phyloP scores from a whole-genome alignment of 2,888 invertebrate genomes.

The Acanthosepion lycidas region DNA sequence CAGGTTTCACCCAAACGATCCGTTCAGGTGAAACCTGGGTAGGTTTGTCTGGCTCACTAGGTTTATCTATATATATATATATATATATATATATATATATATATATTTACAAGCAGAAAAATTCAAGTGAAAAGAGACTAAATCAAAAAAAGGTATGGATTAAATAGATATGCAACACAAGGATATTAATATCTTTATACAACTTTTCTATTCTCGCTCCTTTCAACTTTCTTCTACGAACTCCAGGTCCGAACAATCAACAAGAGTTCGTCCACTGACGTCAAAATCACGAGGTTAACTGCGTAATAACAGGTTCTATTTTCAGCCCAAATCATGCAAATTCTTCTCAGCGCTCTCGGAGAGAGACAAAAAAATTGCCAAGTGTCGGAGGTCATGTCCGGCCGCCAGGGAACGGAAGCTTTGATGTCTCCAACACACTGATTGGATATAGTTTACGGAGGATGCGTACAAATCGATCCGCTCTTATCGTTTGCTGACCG shows the following conservation, averaged over 20 bases:
- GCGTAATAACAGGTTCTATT: slow-evolving; percentile 3
- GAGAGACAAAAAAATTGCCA: background rate
- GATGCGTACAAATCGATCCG: background rate
- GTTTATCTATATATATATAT: too few species aligned
- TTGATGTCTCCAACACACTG: background rate
- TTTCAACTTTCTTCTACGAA: background rate
- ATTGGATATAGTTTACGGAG: background rate
- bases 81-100: too few species aligned
- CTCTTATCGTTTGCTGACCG: background rate
- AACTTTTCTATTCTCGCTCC: background rate
- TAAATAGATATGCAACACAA: too few species aligned
- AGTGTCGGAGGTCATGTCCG: background rate
- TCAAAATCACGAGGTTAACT: slow-evolving; percentile 33
- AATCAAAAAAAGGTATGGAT: too few species aligned
- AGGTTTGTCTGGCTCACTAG: too few species aligned
- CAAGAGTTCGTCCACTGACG: background rate
- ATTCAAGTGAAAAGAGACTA: too few species aligned
- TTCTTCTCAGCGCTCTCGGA: background rate
- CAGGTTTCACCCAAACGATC: too few species aligned
- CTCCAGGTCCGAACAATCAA: background rate
- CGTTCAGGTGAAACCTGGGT: too few species aligned
- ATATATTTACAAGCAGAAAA: too few species aligned
- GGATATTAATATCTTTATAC: too few species aligned
- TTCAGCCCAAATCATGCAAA: background rate
- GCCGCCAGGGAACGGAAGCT: background rate